A percentile compares a stretch with the other conserved stretches of the same genome.
phyloP scores from a whole-genome alignment of 2,113 vertebrate genomes.

The Neotoma lepida region DNA sequence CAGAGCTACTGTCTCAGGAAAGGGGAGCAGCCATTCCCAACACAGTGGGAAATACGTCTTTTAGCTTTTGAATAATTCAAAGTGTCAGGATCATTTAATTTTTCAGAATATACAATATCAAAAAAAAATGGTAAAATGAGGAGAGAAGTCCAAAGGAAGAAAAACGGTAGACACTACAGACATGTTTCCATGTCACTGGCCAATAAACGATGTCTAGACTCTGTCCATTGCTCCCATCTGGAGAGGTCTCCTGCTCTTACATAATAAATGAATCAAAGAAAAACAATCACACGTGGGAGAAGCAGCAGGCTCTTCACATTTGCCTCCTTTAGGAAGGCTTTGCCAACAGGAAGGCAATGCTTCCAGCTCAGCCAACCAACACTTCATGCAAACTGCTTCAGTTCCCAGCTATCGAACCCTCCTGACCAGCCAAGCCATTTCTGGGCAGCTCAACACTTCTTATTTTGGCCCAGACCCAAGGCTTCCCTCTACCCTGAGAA shows the following conservation, averaged over 20 bases:
- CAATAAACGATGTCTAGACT: constrained; percentile 84
- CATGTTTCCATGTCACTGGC: constrained; percentile 76
- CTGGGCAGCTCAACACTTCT: constrained; percentile 79
- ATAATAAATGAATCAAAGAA: constrained; percentile 81
- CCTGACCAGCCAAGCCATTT: constrained; percentile 82
- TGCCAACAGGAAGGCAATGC: constrained; percentile 81
- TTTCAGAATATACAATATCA: constrained; percentile 63
- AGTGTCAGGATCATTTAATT: constrained; percentile 72
- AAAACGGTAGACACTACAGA: constrained; percentile 74
- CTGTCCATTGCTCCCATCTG: constrained; percentile 76
- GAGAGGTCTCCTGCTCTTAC: constrained; percentile 75
- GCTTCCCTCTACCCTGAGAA: constrained; percentile 76
- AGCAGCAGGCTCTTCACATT: constrained; percentile 74
- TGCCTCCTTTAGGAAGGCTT: constrained; percentile 74
- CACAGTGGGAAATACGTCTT: constrained; percentile 40
- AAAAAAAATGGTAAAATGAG: constrained; percentile 67
- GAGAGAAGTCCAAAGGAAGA: constrained; percentile 21
- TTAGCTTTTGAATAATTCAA: constrained; percentile 23
- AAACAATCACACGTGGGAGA: constrained; percentile 80
- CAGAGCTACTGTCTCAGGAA: background rate
- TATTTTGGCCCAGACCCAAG: constrained; percentile 75
- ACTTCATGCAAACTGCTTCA: constrained; percentile 76
- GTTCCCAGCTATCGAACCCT: constrained; percentile 80
- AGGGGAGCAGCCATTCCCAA: background rate
- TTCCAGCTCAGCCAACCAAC: constrained; percentile 79